Conservation (phyloP, 2,113 vertebrate genomes). For the Mungos mungo region DNA sequence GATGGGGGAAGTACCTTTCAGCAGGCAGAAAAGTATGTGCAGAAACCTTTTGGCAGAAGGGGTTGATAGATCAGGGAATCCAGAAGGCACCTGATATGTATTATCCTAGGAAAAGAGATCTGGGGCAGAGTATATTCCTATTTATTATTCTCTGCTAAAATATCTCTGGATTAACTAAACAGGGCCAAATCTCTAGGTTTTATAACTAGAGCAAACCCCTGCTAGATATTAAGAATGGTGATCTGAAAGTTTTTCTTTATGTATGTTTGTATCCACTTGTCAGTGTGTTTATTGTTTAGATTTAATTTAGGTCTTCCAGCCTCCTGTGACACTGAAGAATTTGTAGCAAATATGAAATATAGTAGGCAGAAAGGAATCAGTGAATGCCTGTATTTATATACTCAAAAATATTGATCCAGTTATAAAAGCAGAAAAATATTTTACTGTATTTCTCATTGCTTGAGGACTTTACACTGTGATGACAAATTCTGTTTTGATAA, state of each 20-base stretch:
- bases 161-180: not conserved
- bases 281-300: not conserved
- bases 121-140: not conserved
- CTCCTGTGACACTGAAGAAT: slow-evolving; percentile 30
- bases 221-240: not conserved
- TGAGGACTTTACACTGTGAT: slow-evolving; percentile 23
- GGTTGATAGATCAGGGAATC: not conserved
- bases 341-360: slow-evolving; percentile 47
- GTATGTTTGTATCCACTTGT: not conserved
- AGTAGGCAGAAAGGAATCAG: not conserved
- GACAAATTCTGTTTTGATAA: slow-evolving; percentile 49
- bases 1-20: not conserved
- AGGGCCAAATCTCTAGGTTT: not conserved
- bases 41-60: not conserved
- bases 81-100: not conserved
- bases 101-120: not conserved
- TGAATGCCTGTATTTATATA: not conserved
- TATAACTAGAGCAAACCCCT: not conserved
- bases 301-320: slow-evolving; percentile 4
- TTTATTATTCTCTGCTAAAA: not conserved
- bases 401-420: slow-evolving; percentile 55
- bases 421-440: slow-evolving; percentile 9
- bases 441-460: not conserved
- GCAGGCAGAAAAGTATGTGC: not conserved
- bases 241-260: not conserved